Conservation (phyloP, 2,888 invertebrate genomes). For the Ochropacha duplaris region DNA sequence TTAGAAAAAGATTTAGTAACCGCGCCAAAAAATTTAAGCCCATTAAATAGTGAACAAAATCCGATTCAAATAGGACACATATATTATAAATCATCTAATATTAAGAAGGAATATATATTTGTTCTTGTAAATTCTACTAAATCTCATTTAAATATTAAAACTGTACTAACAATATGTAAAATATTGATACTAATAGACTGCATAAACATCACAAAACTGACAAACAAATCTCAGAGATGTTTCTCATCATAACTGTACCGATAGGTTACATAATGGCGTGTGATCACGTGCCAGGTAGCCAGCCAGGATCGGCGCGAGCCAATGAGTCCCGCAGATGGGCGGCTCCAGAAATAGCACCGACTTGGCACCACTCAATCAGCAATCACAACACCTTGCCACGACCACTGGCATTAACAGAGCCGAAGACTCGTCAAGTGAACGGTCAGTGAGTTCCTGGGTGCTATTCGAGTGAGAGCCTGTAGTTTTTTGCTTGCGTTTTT, state of each 20-base stretch:
- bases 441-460: constrained; percentile 1
- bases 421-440: not conserved
- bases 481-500: not conserved
- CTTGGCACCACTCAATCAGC: constrained; percentile 46
- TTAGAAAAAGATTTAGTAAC: too few relatives aligned
- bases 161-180: not conserved
- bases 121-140: too few relatives aligned
- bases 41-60: too few relatives aligned
- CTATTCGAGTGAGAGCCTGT: not conserved
- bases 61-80: too few relatives aligned
- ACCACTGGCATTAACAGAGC: not conserved
- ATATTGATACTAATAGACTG: not conserved
- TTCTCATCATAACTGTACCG: not conserved
- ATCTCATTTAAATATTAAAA: too few relatives aligned
- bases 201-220: not conserved
- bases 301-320: constrained; percentile 12
- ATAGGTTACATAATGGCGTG: constrained; percentile 6
- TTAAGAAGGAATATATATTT: too few relatives aligned
- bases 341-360: constrained; percentile 28
- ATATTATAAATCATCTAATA: too few relatives aligned
- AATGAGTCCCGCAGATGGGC: constrained; percentile 10
- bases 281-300: constrained; percentile 12
- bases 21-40: too few relatives aligned
- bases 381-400: constrained; percentile 18
- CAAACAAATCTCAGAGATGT: constrained; percentile 2